phyloP scores from a whole-genome alignment of 2,888 invertebrate species.

The Taenaris catops region DNA sequence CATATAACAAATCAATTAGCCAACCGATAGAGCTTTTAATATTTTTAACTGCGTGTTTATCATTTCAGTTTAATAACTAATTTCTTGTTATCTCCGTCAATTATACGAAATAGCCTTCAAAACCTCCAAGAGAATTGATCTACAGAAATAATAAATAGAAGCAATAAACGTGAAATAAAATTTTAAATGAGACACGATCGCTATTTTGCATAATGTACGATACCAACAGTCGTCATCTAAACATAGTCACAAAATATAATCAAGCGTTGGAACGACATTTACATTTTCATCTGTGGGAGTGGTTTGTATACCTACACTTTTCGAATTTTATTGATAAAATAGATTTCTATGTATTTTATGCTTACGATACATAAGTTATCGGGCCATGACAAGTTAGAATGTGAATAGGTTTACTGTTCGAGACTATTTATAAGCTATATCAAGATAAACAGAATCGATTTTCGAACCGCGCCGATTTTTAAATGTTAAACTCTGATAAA shows the following conservation, averaged over 20 bases:
- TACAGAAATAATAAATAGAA: constrained; percentile 36
- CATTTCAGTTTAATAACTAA: constrained; percentile 9
- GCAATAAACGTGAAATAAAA: constrained; percentile 49
- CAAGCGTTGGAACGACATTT: constrained; percentile 57
- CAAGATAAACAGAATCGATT: constrained; percentile 14
- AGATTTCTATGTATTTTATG: constrained; percentile 55
- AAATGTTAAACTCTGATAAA: constrained; percentile 6
- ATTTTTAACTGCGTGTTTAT: no score
- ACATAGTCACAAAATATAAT: constrained; percentile 57
- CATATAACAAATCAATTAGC: background rate
- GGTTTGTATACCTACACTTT: constrained; percentile 59
- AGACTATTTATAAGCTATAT: constrained; percentile 48
- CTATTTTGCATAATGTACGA: constrained; percentile 51
- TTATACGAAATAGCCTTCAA: constrained; percentile 14
- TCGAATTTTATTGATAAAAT: constrained; percentile 50
- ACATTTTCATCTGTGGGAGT: constrained; percentile 66
- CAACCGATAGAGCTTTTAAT: no score
- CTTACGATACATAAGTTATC: constrained; percentile 67
- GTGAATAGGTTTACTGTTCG: constrained; percentile 54
- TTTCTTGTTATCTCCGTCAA: constrained; percentile 12
- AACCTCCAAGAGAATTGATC: constrained; percentile 21
- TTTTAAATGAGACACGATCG: constrained; percentile 49
- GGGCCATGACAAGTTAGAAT: constrained; percentile 62
- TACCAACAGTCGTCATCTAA: constrained; percentile 57
- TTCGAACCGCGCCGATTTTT: constrained; percentile 22